These are phyloP conservation scores for Macaca nemestrina DNA, from an alignment of 2,113 vertebrate species.

Conservation along the genomic window DNA sequence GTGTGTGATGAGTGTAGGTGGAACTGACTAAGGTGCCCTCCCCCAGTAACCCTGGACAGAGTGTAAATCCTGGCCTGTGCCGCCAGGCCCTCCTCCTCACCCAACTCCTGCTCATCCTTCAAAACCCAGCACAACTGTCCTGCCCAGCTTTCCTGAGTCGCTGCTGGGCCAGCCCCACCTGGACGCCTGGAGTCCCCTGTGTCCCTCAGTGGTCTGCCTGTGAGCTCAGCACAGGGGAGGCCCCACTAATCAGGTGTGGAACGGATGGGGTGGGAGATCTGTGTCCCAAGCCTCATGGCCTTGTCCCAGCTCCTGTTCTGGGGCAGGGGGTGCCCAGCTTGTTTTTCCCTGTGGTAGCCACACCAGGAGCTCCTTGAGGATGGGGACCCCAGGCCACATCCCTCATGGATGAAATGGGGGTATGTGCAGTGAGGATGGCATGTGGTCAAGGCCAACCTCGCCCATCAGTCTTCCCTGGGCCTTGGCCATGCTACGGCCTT, in stretches of 20 bases:
- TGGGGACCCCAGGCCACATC: not conserved
- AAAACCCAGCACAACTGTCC: not conserved
- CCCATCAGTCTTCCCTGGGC: too few relatives aligned
- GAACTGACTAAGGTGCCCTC: not conserved
- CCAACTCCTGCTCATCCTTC: not conserved
- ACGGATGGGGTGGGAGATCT: not conserved
- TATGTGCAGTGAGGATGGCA: not conserved
- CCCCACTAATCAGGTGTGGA: not conserved
- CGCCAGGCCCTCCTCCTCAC: not conserved
- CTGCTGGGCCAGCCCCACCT: not conserved
- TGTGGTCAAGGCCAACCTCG: not conserved
- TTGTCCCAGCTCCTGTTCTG: not conserved
- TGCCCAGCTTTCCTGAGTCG: not conserved
- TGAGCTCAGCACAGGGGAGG: not conserved
- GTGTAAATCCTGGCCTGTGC: not conserved
- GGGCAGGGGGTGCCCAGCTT: not conserved
- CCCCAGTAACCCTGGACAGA: fast-evolving
- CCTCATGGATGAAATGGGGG: not conserved
- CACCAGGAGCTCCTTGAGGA: not conserved
- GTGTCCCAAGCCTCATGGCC: too few relatives aligned
- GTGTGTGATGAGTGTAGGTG: not conserved
- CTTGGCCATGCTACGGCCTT: fast-evolving
- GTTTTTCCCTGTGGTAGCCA: not conserved
- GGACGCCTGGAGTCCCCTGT: not conserved
- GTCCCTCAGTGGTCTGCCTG: not conserved